phyloP scores from a whole-genome alignment of 1,140 invertebrate genomes.

The Drosophila virilis region DNA sequence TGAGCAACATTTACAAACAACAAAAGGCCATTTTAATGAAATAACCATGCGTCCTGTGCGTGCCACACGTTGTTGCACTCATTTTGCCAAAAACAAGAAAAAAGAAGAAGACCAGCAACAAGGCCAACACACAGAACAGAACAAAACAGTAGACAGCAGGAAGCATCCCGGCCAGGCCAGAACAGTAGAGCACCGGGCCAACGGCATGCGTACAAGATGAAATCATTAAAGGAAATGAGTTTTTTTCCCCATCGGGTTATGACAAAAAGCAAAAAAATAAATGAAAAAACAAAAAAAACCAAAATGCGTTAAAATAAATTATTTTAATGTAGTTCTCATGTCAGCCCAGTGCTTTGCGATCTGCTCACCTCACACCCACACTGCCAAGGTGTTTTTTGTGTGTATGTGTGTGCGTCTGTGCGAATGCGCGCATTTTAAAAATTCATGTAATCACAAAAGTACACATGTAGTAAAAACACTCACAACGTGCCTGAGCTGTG shows the following conservation, averaged over 20 bases:
- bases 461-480: conserved; percentile 75
- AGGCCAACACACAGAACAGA: conserved; percentile 35
- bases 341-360: conserved; percentile 46
- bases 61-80: conserved; percentile 47
- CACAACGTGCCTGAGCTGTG: conserved; percentile 63
- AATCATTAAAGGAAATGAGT: conserved; percentile 83
- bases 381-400: not conserved
- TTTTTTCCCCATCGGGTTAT: conserved; percentile 82
- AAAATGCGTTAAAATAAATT: conserved; percentile 83
- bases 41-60: conserved; percentile 74
- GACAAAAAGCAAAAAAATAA: conserved; percentile 52
- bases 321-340: conserved; percentile 83
- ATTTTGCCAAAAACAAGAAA: conserved; percentile 26
- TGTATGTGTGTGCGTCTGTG: conserved; percentile 38
- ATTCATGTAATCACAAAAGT: conserved; percentile 83
- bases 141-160: conserved; percentile 11
- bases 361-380: not conserved
- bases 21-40: conserved; percentile 83
- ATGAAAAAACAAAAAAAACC: too few species aligned
- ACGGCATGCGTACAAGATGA: conserved; percentile 76
- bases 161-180: conserved; percentile 6
- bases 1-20: conserved; percentile 82
- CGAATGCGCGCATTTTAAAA: conserved; percentile 74
- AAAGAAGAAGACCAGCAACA: not conserved
- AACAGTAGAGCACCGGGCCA: conserved; percentile 27